These are phyloP conservation scores for Nomada fabriciana DNA, from an alignment of 2,888 invertebrate species.

Conservation along the genomic window DNA sequence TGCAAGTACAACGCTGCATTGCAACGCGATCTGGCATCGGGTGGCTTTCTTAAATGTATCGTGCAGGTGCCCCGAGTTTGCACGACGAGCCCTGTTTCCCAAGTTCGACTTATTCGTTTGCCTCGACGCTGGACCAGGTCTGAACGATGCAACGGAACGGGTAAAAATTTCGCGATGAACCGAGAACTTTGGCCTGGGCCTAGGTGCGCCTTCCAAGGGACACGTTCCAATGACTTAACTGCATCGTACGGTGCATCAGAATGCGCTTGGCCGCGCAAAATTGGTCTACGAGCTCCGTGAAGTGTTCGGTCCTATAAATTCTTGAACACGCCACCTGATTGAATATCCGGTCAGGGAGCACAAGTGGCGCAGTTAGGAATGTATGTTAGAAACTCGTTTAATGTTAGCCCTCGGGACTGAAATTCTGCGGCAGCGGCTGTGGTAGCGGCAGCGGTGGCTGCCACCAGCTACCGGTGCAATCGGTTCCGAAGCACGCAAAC, in stretches of 20 bases:
- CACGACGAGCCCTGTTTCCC: conserved; percentile 46
- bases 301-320: conserved; percentile 61
- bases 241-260: conserved; percentile 9
- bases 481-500: conserved; percentile 66
- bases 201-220: too few species aligned
- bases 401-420: conserved; percentile 68
- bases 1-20: conserved; percentile 13
- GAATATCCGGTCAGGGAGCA: conserved; percentile 71
- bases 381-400: conserved; percentile 75
- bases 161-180: too few species aligned
- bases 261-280: conserved; percentile 17
- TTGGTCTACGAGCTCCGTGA: conserved; percentile 38
- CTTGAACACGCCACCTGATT: conserved; percentile 61
- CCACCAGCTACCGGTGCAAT: conserved; percentile 49
- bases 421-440: conserved; percentile 64
- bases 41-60: conserved; percentile 53
- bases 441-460: conserved; percentile 49
- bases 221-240: neutral
- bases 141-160: too few species aligned
- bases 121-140: conserved; percentile 35
- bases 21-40: conserved; percentile 28
- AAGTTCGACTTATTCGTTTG: conserved; percentile 58
- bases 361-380: conserved; percentile 67
- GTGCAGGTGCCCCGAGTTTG: conserved; percentile 53
- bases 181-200: too few species aligned